Percentiles rank a stretch among this genome's conserved stretches.
phyloP scores from a whole-genome alignment of 2,888 invertebrate species.

The Epiblema foenella region DNA sequence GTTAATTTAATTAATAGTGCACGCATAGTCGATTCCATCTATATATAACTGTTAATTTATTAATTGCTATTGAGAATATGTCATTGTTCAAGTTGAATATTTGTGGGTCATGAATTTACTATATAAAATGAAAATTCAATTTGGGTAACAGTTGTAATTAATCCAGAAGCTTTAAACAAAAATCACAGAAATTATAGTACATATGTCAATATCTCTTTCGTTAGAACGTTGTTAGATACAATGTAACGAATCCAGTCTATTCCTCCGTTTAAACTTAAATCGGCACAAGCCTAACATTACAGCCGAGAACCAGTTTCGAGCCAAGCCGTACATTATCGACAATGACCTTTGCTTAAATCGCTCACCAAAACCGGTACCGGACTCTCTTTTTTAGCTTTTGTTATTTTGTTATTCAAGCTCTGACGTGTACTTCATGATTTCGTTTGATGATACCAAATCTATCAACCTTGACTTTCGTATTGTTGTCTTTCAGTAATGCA shows the following conservation, averaged over 20 bases:
- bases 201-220: background rate
- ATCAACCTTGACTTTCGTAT: constrained; percentile 29
- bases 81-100: background rate
- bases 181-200: background rate
- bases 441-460: constrained; percentile 13
- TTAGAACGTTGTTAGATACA: constrained; percentile 11
- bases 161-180: background rate
- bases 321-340: constrained; percentile 50
- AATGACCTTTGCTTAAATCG: constrained; percentile 62
- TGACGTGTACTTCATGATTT: constrained; percentile 33
- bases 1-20: constrained; percentile 42
- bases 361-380: constrained; percentile 56
- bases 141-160: background rate
- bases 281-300: constrained; percentile 33
- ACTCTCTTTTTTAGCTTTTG: constrained; percentile 41
- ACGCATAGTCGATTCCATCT: constrained; percentile 36
- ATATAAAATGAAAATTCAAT: background rate
- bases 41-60: constrained; percentile 15
- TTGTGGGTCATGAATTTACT: background rate
- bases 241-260: constrained; percentile 11
- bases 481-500: background rate
- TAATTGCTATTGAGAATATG: constrained; percentile 18
- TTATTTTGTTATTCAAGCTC: constrained; percentile 34
- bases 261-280: constrained; percentile 13
- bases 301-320: constrained; percentile 37